Evolutionary conservation across 2,113 vertebrate genomes (phyloP).

Genomic region (Sminthopsis crassicaudata): DNA sequence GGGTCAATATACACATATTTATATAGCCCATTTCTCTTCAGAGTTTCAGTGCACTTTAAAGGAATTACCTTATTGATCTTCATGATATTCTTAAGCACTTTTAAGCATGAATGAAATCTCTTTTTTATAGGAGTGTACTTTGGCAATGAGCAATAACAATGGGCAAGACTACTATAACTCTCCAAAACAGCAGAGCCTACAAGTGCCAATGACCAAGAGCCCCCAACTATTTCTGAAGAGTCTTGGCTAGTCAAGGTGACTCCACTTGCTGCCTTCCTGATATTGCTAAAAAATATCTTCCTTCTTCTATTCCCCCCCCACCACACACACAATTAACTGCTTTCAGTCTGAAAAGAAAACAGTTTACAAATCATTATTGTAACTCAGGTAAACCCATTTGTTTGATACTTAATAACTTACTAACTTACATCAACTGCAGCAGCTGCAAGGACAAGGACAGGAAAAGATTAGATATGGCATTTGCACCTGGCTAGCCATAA

Average conservation of each 20-base stretch:
- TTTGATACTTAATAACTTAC: slow-evolving; percentile 83
- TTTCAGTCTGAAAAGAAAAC: slow-evolving; percentile 9
- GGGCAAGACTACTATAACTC: background rate
- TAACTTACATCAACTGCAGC: slow-evolving; percentile 85
- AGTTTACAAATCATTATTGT: slow-evolving; percentile 73
- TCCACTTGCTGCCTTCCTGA: background rate
- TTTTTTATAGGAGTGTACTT: background rate
- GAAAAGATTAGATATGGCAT: slow-evolving; percentile 85
- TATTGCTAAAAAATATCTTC: background rate
- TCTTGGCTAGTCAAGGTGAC: background rate
- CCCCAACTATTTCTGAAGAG: background rate
- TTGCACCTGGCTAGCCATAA: slow-evolving; percentile 88
- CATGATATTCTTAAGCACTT: background rate
- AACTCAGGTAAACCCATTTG: slow-evolving; percentile 78
- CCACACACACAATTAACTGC: background rate
- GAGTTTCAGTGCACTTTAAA: slow-evolving; percentile 20
- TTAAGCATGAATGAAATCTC: background rate
- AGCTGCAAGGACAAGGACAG: slow-evolving; percentile 81
- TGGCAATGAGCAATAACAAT: background rate
- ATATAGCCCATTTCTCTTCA: background rate
- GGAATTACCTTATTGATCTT: background rate
- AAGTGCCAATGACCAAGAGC: background rate
- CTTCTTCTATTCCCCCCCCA: too few relatives aligned
- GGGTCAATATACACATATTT: background rate
- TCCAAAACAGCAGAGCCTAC: background rate